phyloP scores from a whole-genome alignment of 1,140 invertebrate genomes.

The Drosophila melanica region DNA sequence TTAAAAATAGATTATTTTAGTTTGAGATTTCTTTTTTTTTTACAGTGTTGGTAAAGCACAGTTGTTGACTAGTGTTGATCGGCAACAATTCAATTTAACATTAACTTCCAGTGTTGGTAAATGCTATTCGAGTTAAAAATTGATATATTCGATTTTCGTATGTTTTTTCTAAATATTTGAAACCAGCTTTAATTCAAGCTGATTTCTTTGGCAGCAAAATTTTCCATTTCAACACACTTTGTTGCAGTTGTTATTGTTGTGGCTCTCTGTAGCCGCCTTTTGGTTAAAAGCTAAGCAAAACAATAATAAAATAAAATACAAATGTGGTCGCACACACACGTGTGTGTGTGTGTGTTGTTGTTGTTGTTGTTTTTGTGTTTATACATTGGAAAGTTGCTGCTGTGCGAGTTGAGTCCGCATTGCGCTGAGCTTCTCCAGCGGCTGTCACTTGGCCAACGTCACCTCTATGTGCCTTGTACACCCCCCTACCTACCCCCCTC shows the following conservation, averaged over 20 bases:
- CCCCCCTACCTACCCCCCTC: background rate
- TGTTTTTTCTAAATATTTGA: no score
- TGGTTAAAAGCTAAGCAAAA: slow-evolving; percentile 56
- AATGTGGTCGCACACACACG: slow-evolving; percentile 32
- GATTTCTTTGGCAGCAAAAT: slow-evolving; percentile 32
- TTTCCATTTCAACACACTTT: slow-evolving; percentile 37
- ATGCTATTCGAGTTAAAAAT: no score
- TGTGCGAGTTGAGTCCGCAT: slow-evolving; percentile 39
- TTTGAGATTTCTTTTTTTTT: background rate
- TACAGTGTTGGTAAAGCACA: background rate
- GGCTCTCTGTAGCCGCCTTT: slow-evolving; percentile 5
- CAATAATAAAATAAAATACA: slow-evolving; percentile 75
- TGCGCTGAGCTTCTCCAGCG: slow-evolving; percentile 54
- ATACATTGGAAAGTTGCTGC: slow-evolving; percentile 75
- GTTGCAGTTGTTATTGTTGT: slow-evolving; percentile 37
- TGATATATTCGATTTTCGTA: no score
- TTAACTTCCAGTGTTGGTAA: background rate
- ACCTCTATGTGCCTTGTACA: slow-evolving; percentile 38
- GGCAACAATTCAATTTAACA: background rate
- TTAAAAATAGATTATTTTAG: background rate
- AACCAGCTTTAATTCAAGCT: background rate
- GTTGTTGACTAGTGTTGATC: background rate
- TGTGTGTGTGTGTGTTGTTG: slow-evolving; percentile 27
- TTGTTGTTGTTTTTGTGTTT: slow-evolving; percentile 34
- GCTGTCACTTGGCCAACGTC: slow-evolving; percentile 39